A percentile compares a stretch with the other conserved stretches of the same genome.
Conservation (phyloP, 2,797 vertebrate genomes). For the Sebastes elongatus region DNA sequence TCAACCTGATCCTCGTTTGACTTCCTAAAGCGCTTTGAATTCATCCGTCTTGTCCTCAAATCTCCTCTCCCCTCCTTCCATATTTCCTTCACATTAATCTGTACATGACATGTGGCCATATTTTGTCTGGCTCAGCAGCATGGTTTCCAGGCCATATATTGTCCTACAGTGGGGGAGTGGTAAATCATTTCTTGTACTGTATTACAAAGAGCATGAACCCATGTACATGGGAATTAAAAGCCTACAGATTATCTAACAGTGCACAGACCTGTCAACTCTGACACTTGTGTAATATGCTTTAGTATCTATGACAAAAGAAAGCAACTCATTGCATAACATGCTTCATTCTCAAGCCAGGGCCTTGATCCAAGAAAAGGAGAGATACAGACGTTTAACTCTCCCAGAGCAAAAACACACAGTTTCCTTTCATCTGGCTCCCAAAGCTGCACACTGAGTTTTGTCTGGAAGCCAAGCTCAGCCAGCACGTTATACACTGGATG, state of each 20-base stretch:
- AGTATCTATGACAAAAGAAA: conserved; percentile 6
- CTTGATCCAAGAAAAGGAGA: conserved; percentile 39
- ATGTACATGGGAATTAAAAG: conserved; percentile 1
- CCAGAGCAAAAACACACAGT: conserved; percentile 38
- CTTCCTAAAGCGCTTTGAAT: conserved; percentile 37
- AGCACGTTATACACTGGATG: conserved; percentile 23
- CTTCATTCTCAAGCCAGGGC: conserved; percentile 7
- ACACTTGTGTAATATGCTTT: not conserved
- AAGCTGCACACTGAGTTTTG: conserved; percentile 52
- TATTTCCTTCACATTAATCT: conserved; percentile 25
- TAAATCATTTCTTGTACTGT: conserved; percentile 1
- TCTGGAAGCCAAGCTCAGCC: conserved; percentile 42
- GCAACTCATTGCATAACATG: conserved; percentile 29
- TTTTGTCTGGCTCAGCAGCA: conserved; percentile 23
- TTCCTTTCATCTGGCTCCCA: conserved; percentile 54
- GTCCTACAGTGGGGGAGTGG: not conserved
- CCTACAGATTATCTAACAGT: not conserved
- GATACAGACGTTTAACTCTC: conserved; percentile 27
- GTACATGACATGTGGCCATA: conserved; percentile 7
- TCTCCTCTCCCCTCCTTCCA: not conserved
- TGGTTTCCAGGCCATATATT: conserved; percentile 3
- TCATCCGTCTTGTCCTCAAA: conserved; percentile 9
- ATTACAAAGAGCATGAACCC: conserved; percentile 2
- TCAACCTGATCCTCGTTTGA: conserved; percentile 13
- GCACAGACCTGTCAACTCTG: not conserved